Base-by-base conservation (phyloP, 2,797 vertebrate genomes). In the Chelon labrosus region DNA sequence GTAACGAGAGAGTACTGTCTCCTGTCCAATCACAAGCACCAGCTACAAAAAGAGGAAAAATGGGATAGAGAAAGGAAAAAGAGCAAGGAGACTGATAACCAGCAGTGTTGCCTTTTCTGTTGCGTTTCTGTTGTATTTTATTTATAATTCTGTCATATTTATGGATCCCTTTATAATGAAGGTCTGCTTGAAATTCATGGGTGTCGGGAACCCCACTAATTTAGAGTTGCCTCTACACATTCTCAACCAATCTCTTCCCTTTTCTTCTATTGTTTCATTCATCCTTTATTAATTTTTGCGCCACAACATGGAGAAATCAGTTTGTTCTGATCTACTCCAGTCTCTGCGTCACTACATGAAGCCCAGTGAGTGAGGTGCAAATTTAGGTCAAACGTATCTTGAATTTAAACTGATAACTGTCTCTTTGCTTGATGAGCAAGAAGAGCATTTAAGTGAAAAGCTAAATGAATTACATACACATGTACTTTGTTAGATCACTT, bases 91-190 rank as follows among this genome's bases (percentile, higher is more conserved):
- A 87, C 83, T 80, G 90, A 91, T 79, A 84, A 92, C 91, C 92
- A 93, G 91, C 92, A 93, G 88, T 89, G 91, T 93, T 93, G 90
- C 92, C 93, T 94, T 94, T 91, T 92, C 80, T 88, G 86, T 92
- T 87, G 68, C 70, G 44, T 87, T 87, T 85, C 59, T 87, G 70
- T 78, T 88, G 83, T 85, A 39, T 84, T 86, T 90, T 88, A 85
- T 85, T 89, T 88, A 90, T 91, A 67, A 79, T 76, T 83, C 74
- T 75, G 83, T 86, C 82, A 91, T 87, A 89, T 90, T 89, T 89
- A 88, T 89, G 85, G 80, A 90, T 91, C 86, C 89, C 86, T 92
- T 89, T 90, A 91, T 85, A 70, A 86, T 49, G 88, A 87, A 83
- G 70, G 74, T 79, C 80, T 82, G 86, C 75, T 85, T 35, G 31